phyloP scores from a whole-genome alignment of 2,113 vertebrate species.

The Dunckerocampus dactyliophorus region DNA sequence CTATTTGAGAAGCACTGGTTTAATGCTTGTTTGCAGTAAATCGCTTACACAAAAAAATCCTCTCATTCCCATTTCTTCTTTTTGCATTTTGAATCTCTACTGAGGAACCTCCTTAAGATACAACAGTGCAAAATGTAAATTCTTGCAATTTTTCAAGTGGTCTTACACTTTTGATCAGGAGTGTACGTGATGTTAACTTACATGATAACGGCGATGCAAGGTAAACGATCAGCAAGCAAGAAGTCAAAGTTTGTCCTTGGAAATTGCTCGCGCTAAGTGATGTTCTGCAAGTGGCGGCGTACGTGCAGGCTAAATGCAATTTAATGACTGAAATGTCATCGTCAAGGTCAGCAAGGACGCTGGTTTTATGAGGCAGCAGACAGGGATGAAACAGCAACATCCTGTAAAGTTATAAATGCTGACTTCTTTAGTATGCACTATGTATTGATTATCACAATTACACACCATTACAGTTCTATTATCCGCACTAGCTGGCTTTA shows the following conservation, averaged over 20 bases:
- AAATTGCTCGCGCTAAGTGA: neutral
- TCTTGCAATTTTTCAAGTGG: no score
- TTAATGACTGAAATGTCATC: neutral
- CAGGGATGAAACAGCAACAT: neutral
- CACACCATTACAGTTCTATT: slow-evolving; percentile 67
- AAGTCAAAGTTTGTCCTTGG: neutral
- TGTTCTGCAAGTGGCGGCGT: neutral
- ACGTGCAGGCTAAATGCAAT: neutral
- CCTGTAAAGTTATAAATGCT: slow-evolving; percentile 34
- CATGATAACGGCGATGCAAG: no score
- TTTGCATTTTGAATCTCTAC: no score
- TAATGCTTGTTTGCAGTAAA: no score
- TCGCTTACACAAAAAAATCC: no score
- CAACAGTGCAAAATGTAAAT: no score
- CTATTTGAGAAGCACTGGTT: no score
- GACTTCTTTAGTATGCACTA: slow-evolving; percentile 36
- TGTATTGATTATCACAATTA: slow-evolving; percentile 71
- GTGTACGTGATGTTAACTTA: no score
- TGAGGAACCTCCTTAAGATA: no score
- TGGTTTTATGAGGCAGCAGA: neutral
- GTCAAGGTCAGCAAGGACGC: neutral
- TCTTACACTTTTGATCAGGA: no score
- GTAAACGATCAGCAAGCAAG: no score
- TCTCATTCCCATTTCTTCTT: no score
- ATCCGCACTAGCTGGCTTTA: slow-evolving; percentile 63